Evolutionary conservation across 2,113 vertebrate genomes (phyloP).

Genomic region (Atrichornis clamosus): DNA sequence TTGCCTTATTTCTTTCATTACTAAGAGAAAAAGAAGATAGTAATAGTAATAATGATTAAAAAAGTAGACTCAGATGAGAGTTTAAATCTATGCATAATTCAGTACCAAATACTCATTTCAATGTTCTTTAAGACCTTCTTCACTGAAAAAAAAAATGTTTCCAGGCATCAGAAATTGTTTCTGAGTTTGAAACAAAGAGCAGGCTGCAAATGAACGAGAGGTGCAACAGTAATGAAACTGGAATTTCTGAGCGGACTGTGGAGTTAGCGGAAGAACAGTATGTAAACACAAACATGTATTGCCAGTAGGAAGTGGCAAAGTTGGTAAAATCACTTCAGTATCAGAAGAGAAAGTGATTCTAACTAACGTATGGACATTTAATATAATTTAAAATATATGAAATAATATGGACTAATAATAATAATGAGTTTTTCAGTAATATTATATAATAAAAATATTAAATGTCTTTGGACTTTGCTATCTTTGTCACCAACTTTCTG

Average conservation of each 20-base stretch:
- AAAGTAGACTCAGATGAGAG: background rate
- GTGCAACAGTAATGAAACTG: background rate
- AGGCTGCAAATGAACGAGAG: background rate
- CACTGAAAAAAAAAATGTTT: background rate
- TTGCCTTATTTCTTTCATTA: background rate
- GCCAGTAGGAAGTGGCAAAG: background rate
- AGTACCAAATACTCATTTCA: background rate
- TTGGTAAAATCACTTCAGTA: background rate
- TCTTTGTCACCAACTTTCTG: background rate
- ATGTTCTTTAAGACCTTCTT: background rate
- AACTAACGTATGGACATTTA: background rate
- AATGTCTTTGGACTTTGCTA: background rate
- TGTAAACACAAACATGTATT: fast-evolving
- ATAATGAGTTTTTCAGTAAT: background rate
- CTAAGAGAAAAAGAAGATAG: background rate
- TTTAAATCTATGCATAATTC: conserved; percentile 3
- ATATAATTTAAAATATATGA: background rate
- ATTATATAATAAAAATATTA: background rate
- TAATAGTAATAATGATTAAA: background rate
- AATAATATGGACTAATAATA: background rate
- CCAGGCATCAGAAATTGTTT: background rate
- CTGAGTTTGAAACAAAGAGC: background rate
- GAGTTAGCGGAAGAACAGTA: background rate
- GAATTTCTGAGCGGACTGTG: background rate
- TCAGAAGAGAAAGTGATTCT: background rate